phyloP scores from a whole-genome alignment of 2,888 invertebrate species.

The Furcula furcula region DNA sequence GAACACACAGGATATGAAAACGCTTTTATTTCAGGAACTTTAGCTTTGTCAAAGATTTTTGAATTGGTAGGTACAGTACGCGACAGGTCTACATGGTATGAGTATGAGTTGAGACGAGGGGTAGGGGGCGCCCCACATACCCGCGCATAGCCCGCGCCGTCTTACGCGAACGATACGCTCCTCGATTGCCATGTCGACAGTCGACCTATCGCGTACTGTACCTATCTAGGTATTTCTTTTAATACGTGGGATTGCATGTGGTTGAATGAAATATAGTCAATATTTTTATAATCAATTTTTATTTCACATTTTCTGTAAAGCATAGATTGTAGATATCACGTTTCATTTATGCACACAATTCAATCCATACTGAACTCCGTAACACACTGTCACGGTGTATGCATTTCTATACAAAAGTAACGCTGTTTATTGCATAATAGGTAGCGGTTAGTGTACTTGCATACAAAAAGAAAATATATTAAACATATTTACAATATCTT shows the following conservation, averaged over 20 bases:
- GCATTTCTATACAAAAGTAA: slow-evolving; percentile 71
- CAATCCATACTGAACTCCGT: slow-evolving; percentile 74
- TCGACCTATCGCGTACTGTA: no score
- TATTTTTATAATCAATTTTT: slow-evolving; percentile 70
- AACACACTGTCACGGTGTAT: slow-evolving; percentile 58
- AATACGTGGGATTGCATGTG: slow-evolving; percentile 2
- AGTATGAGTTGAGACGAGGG: no score
- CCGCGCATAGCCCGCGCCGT: no score
- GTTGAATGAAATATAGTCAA: slow-evolving; percentile 13
- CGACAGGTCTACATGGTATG: no score
- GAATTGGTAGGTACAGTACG: no score
- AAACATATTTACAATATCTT: slow-evolving; percentile 77
- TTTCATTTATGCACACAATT: slow-evolving; percentile 79
- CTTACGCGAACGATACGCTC: no score
- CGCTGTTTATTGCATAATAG: slow-evolving; percentile 66
- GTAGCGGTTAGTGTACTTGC: slow-evolving; percentile 75
- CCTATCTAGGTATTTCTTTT: no score
- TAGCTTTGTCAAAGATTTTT: no score
- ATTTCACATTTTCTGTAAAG: slow-evolving; percentile 80
- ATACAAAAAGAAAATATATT: slow-evolving; percentile 74
- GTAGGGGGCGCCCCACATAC: no score
- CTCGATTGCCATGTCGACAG: no score
- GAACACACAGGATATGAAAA: no score
- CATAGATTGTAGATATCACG: slow-evolving; percentile 82
- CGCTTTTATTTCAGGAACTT: no score